Evolutionary conservation across 2,113 vertebrate species (phyloP).

Genomic region (Gallinago paraguaiae): DNA sequence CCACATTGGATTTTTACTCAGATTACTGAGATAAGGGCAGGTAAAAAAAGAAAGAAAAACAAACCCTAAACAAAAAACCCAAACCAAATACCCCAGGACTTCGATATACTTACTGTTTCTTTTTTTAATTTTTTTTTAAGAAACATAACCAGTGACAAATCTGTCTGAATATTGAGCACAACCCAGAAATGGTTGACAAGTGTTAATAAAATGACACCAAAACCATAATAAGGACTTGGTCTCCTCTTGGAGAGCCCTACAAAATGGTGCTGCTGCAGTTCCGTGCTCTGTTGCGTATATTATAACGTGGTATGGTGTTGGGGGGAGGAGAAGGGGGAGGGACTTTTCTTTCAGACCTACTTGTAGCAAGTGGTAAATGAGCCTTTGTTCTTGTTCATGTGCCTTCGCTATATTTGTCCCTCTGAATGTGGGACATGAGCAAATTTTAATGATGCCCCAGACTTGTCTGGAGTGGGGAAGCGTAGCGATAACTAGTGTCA

Average conservation of each 20-base stretch:
- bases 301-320: fast-evolving
- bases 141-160: background rate
- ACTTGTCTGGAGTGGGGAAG: background rate
- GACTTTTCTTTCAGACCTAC: background rate
- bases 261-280: background rate
- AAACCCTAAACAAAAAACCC: background rate
- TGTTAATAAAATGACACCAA: background rate
- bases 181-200: background rate
- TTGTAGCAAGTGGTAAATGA: slow-evolving; percentile 29
- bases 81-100: background rate
- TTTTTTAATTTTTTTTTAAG: background rate
- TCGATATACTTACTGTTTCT: background rate
- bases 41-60: background rate
- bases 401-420: background rate
- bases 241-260: background rate
- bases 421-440: slow-evolving; percentile 16
- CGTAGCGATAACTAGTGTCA: background rate
- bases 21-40: background rate
- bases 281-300: background rate
- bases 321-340: background rate
- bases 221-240: background rate
- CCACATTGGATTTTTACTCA: background rate
- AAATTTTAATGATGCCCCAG: background rate
- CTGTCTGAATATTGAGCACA: background rate
- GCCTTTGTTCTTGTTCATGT: slow-evolving; percentile 48